Evolutionary conservation across 2,113 vertebrate species (phyloP), one percentile per base, ranked within the genome.

Genomic region (Plotosus lineatus): DNA sequence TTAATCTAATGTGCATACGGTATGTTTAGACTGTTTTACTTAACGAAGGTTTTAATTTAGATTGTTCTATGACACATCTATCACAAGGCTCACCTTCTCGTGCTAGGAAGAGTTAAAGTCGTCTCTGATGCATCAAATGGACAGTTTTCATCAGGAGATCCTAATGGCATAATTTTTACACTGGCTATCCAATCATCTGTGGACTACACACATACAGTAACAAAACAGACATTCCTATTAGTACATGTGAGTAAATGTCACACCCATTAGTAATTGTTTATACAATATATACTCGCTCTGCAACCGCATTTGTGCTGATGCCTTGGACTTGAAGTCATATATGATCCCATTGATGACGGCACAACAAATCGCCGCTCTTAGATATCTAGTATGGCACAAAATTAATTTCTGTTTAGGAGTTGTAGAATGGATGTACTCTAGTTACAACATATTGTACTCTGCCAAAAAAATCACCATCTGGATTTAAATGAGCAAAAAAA

Each of bases 141-240:
- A 85, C 95, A 95, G 28, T 0, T 79, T 8, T 89, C 56, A 9
- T 87, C 86, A 4, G 82, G 86, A 61, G 63, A 82, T 68, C 83
- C 84, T 31, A 79, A 14, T 0, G 89, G 68, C 6, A 89, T 84
- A 44, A 95, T 38, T 46, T 84, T 79, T 46, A 96, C 63, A 28
- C 83, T 90, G 75, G 93, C 95, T 66, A 86, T 75, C 95, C 95
- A 97, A 85, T 96, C 94, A 88, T 91, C 92, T 42, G 89, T 76
- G 44, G 90, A 77, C 96, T 97, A 86, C 14, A 86, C 46, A 85
- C 21, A 75, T n/a, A 78, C 23, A 31, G 28, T 26, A 42, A 56
- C 38, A 66, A 85, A 23, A 72, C 19, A 26, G 10, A 26, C 3
- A 72, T 85, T 28, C 42, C 21, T 31, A 65, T 71, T 66, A 38